Base-by-base conservation (phyloP, 1,140 invertebrate genomes). In the Babylonia areolata region DNA sequence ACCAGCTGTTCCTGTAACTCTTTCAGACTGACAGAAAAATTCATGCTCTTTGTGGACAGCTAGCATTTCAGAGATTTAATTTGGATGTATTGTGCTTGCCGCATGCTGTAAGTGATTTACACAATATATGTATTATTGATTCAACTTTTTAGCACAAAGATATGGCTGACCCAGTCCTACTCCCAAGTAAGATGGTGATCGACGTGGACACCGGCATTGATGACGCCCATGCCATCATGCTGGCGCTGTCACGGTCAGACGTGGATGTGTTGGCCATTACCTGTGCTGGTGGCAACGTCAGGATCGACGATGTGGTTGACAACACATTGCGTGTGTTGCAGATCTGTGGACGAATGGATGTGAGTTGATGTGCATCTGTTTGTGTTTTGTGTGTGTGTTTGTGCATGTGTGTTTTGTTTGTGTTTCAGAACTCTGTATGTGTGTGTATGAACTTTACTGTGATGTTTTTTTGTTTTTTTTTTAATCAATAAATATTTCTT, bases 141-240 rank as follows among this genome's bases (percentile, higher is more conserved):
- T n/a, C n/a, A n/a, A n/a, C n/a, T n/a, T n/a, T n/a, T n/a, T n/a
- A n/a, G 54, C 12, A 58, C 54, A 28, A 28, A 58, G 28, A 15
- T 28, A 58, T 58, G 12, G 54, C 12, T 15, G 54, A 12, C 12
- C 54, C 83, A n/a, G n/a, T n/a, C n/a, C n/a, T n/a, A n/a, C n/a
- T n/a, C n/a, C n/a, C n/a, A n/a, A n/a, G 84, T 64, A 92, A 93
- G 85, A 78, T 93, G 23, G 91, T 94, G 33, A 86, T 94, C 40
- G 93, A 94, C 88, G 90, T 91, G 2, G 93, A 94, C 83, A 88
- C 92, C 33, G 93, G 93, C 2, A 87, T 91, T 15, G 93, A 94
- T 86, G 93, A 94, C 89, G 92, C 93, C 17, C 91, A 93, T 71
- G 93, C 93, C 15, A 88, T 94, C 11, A 90, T 94, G 87, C 87